phyloP scores from a whole-genome alignment of 2,888 invertebrate genomes.

The Hemithea aestivaria region DNA sequence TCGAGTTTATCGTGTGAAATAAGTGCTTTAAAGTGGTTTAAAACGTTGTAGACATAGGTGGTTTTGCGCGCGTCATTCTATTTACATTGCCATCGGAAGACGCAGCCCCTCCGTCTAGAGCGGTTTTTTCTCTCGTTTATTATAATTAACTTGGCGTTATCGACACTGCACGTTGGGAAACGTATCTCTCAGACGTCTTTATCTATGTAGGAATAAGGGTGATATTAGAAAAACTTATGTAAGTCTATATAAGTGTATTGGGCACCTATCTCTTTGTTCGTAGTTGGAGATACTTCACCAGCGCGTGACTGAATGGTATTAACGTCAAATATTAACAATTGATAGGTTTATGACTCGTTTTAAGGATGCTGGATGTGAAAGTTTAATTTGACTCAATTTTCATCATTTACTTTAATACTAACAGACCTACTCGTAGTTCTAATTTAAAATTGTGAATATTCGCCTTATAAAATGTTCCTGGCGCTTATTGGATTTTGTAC shows the following conservation, averaged over 20 bases:
- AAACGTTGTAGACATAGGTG: conserved; percentile 41
- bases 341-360: conserved; percentile 2
- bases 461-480: no score
- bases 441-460: no score
- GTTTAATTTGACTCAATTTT: no score
- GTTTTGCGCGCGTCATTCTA: conserved; percentile 47
- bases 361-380: no score
- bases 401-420: no score
- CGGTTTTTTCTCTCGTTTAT: conserved; percentile 71
- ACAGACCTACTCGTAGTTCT: no score
- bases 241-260: conserved; percentile 23
- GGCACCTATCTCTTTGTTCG: conserved; percentile 18
- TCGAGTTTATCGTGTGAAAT: conserved; percentile 8
- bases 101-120: conserved; percentile 66
- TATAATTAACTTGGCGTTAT: conserved; percentile 68
- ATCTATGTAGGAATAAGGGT: conserved; percentile 2
- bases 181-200: conserved; percentile 1
- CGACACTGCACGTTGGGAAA: conserved; percentile 25
- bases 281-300: conserved; percentile 12
- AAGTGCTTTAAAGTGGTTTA: conserved; percentile 24
- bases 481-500: no score
- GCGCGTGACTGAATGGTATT: conserved; percentile 23
- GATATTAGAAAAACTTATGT: background rate
- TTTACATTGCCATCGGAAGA: conserved; percentile 61
- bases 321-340: conserved; percentile 15